phyloP scores from a whole-genome alignment of 2,888 invertebrate species.

The Ferrisia virgata region DNA sequence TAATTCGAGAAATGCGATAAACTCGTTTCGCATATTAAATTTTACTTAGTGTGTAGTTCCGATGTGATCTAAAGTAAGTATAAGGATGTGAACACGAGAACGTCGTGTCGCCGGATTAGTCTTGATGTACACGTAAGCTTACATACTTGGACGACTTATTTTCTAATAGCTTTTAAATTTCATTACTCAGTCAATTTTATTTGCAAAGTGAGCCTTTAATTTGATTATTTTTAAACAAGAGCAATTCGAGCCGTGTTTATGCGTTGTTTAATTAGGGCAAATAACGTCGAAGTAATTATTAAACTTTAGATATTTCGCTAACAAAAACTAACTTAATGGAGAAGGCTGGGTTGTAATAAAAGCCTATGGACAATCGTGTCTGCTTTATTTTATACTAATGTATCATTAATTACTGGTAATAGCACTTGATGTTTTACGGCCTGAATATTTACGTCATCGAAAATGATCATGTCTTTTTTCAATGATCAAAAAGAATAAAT shows the following conservation, averaged over 20 bases:
- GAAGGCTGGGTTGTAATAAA: background rate
- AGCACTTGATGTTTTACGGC: background rate
- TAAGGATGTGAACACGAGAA: no score
- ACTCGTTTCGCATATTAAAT: no score
- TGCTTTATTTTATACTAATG: conserved; percentile 4
- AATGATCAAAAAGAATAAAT: background rate
- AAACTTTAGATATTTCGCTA: background rate
- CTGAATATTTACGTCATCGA: background rate
- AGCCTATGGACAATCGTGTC: conserved; percentile 3
- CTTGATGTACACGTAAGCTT: no score
- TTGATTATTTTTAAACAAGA: conserved; percentile 22
- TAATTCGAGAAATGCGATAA: no score
- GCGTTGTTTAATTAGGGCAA: conserved; percentile 21
- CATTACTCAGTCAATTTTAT: conserved; percentile 16
- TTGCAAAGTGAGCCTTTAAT: conserved; percentile 15
- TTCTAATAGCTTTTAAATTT: conserved; percentile 28
- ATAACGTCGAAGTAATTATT: conserved; percentile 13
- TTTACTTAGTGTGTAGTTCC: no score
- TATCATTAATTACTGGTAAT: conserved; percentile 5
- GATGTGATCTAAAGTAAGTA: no score
- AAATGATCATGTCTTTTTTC: background rate
- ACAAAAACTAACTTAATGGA: conserved; percentile 7
- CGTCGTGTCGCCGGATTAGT: no score
- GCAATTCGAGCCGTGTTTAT: conserved; percentile 13
- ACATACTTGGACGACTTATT: background rate